Evolutionary conservation across 2,888 invertebrate genomes (phyloP).

Genomic region (Poecilobothrus nobilitatus): DNA sequence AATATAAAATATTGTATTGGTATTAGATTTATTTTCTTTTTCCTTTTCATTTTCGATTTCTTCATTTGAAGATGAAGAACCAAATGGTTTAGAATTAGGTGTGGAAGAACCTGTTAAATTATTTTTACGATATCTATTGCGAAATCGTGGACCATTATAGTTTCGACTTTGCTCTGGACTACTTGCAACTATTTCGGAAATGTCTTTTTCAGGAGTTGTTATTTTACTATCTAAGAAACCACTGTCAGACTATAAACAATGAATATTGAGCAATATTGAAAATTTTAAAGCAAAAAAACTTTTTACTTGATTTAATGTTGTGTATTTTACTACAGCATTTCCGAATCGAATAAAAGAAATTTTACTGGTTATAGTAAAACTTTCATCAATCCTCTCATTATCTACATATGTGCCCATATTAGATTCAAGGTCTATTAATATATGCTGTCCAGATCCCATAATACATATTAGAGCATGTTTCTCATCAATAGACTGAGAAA

Average conservation of each 20-base stretch:
- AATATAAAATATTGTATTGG: neutral
- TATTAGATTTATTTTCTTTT: neutral
- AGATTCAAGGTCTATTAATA: conserved; percentile 25
- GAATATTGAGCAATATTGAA: neutral
- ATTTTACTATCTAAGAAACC: neutral
- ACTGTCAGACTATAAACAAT: neutral
- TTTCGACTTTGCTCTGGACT: conserved; percentile 17
- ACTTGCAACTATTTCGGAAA: conserved; percentile 13
- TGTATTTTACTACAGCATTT: neutral
- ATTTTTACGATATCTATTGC: conserved; percentile 12
- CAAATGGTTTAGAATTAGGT: conserved; percentile 14
- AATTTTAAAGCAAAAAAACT: neutral
- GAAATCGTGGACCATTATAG: neutral
- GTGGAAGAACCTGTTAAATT: conserved; percentile 17
- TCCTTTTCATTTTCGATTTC: neutral
- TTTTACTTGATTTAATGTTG: neutral
- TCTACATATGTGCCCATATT: conserved; percentile 26
- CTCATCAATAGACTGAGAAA: conserved; percentile 23
- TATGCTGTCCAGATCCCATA: conserved; percentile 14
- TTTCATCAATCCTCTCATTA: conserved; percentile 13
- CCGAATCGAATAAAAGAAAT: neutral
- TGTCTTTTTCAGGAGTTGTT: conserved; percentile 6
- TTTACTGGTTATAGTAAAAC: neutral
- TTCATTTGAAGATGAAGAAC: neutral
- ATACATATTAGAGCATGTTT: conserved; percentile 26